Conservation (phyloP, 2,797 vertebrate genomes). For the Tenualosa thibaudeaui region DNA sequence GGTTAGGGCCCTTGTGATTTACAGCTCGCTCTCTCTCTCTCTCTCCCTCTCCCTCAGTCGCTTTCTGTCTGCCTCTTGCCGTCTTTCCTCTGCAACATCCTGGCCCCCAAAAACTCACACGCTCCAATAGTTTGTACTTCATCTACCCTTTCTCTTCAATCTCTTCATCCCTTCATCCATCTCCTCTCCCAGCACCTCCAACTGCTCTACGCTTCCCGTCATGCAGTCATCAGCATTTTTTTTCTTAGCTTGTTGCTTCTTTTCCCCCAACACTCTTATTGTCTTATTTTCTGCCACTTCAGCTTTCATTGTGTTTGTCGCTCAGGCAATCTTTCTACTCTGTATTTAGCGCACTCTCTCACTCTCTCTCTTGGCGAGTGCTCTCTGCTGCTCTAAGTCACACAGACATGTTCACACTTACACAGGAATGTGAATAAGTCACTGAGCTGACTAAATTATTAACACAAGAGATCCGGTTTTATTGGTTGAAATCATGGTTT, state of each 20-base stretch:
- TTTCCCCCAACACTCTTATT: background rate
- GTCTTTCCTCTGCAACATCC: background rate
- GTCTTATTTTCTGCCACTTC: constrained; percentile 23
- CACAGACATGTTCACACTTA: constrained; percentile 33
- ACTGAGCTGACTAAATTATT: constrained; percentile 44
- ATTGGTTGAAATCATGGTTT: constrained; percentile 13
- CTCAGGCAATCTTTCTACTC: background rate
- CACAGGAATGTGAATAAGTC: constrained; percentile 36
- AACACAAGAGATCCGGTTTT: constrained; percentile 28
- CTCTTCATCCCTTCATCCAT: background rate
- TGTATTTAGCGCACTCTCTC: background rate
- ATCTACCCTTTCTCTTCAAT: background rate
- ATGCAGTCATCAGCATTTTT: constrained; percentile 24
- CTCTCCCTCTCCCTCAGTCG: background rate
- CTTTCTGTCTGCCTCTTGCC: constrained; percentile 8
- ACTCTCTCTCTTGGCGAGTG: background rate
- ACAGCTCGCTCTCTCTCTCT: constrained; percentile 28
- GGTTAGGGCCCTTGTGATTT: constrained; percentile 11
- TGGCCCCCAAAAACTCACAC: background rate
- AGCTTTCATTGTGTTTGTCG: background rate
- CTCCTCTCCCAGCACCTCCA: constrained; percentile 23
- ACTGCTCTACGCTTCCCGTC: background rate
- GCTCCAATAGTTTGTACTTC: background rate
- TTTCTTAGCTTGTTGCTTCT: constrained; percentile 9
- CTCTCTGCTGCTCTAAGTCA: constrained; percentile 1